Conservation (phyloP, 2,797 vertebrate genomes). For the Gymnothorax javanicus region DNA sequence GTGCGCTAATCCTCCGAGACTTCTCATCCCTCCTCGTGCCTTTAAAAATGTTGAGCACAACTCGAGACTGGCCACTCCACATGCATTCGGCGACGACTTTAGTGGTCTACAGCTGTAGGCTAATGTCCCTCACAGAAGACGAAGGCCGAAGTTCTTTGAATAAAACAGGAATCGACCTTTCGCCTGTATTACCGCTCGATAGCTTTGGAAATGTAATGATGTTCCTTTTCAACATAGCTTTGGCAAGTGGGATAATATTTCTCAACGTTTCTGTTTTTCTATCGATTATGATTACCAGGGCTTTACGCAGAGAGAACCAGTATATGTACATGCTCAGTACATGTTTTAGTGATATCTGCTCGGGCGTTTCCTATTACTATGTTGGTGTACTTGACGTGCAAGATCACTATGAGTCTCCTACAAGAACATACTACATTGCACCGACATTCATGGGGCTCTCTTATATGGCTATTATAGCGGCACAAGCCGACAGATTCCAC, state of each 20-base stretch:
- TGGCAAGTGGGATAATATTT: conserved; percentile 64
- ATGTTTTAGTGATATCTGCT: conserved; percentile 74
- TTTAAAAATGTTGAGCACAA: conserved; percentile 23
- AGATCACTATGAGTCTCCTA: conserved; percentile 63
- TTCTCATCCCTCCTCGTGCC: background rate
- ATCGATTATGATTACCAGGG: conserved; percentile 61
- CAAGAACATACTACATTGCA: conserved; percentile 63
- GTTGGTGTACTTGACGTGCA: conserved; percentile 68
- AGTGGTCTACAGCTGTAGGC: background rate
- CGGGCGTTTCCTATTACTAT: conserved; percentile 75
- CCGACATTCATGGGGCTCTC: conserved; percentile 76
- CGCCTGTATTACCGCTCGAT: conserved; percentile 63
- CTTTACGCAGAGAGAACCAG: conserved; percentile 73
- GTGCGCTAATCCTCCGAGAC: background rate
- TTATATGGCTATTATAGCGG: conserved; percentile 74
- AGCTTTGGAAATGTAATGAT: conserved; percentile 67
- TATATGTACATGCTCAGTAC: conserved; percentile 83
- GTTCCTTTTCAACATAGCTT: conserved; percentile 64
- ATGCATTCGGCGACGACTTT: background rate
- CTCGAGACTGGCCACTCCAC: background rate
- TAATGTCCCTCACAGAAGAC: conserved; percentile 12
- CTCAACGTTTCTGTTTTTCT: conserved; percentile 70
- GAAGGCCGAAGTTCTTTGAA: conserved; percentile 7
- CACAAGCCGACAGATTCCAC: conserved; percentile 77
- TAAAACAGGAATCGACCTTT: conserved; percentile 31